Conservation (phyloP, 2,113 vertebrate genomes). For the Hoplias malabaricus region DNA sequence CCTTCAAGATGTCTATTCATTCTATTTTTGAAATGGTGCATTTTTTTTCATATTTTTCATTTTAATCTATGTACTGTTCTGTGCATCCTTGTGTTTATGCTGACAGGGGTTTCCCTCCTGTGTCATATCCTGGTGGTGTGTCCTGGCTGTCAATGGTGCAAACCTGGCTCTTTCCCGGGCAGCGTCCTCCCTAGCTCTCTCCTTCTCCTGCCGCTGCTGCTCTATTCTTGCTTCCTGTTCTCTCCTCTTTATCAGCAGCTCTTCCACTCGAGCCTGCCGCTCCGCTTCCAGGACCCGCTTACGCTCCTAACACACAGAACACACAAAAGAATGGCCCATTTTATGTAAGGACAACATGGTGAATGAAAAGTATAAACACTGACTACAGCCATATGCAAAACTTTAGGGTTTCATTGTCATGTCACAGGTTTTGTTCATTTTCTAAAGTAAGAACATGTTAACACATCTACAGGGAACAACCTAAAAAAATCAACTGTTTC, state of each 20-base stretch:
- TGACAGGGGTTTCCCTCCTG: neutral
- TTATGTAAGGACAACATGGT: neutral
- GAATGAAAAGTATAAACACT: neutral
- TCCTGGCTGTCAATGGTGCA: slow-evolving; percentile 1
- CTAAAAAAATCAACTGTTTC: too few species aligned
- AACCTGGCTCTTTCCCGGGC: slow-evolving; percentile 94
- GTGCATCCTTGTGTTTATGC: slow-evolving; percentile 29
- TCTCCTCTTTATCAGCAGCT: slow-evolving; percentile 86
- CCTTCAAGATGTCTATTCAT: too few species aligned
- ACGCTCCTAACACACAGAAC: slow-evolving; percentile 79
- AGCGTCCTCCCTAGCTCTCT: slow-evolving; percentile 92
- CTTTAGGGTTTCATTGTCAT: too few species aligned
- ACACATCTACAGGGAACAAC: too few species aligned
- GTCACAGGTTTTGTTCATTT: too few species aligned
- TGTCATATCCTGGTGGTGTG: neutral
- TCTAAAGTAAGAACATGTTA: too few species aligned
- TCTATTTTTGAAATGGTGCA: too few species aligned
- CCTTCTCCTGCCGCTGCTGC: slow-evolving; percentile 94
- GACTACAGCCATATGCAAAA: too few species aligned
- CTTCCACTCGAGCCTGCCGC: slow-evolving; percentile 93
- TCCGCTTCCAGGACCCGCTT: slow-evolving; percentile 93
- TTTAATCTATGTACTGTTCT: neutral
- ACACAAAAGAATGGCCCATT: neutral
- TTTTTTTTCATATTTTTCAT: neutral
- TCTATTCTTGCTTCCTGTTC: slow-evolving; percentile 96